Conservation (phyloP, 1,140 invertebrate genomes). For the Drosophila novamexicana region DNA sequence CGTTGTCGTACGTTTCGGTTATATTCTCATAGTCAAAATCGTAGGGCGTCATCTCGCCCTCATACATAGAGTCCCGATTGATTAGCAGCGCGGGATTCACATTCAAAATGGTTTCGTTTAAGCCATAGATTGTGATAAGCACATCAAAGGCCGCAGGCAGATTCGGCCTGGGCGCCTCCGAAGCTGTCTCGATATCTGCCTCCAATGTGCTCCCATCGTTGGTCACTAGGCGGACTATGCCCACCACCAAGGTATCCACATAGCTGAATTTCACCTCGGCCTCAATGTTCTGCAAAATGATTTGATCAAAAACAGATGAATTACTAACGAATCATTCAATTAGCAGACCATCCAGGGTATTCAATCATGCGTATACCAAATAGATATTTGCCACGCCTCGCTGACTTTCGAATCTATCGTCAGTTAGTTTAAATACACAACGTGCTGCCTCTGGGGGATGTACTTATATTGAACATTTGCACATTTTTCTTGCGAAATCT, state of each 20-base stretch:
- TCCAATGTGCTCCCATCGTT: constrained; percentile 24
- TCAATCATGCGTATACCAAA: constrained; percentile 40
- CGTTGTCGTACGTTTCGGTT: constrained; percentile 7
- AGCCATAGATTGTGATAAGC: constrained; percentile 67
- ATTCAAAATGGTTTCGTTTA: constrained; percentile 46
- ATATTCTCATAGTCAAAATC: neutral
- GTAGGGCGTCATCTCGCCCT: constrained; percentile 47
- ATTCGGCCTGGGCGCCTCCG: neutral
- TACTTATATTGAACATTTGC: constrained; percentile 4
- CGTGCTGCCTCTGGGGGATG: neutral
- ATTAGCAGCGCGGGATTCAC: constrained; percentile 54
- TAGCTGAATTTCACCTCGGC: constrained; percentile 77
- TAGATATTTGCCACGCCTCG: constrained; percentile 2
- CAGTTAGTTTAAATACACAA: constrained; percentile 19
- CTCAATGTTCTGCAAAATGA: constrained; percentile 62
- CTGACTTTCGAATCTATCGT: constrained; percentile 39
- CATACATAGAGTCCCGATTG: constrained; percentile 61
- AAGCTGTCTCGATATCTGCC: neutral
- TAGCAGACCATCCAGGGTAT: constrained; percentile 1
- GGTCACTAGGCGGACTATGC: constrained; percentile 48
- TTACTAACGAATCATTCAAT: neutral
- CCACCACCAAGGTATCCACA: constrained; percentile 56
- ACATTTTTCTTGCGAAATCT: constrained; percentile 46
- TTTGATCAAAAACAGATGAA: constrained; percentile 4
- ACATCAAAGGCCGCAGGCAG: constrained; percentile 54